Conservation (phyloP, 2,888 invertebrate genomes). For the Lottia gigantea region DNA sequence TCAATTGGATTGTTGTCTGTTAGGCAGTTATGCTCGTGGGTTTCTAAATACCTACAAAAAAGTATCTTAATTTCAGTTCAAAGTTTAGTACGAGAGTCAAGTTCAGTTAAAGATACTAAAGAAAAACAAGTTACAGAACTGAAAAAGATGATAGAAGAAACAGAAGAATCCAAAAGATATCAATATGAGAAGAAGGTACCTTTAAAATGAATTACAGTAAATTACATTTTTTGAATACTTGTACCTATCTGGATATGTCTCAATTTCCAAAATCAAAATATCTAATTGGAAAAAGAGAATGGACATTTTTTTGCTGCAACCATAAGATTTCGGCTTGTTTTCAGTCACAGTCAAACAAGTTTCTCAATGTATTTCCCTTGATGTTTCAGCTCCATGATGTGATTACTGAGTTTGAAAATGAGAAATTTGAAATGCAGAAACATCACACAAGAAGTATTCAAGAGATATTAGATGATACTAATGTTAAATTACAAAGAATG, state of each 20-base stretch:
- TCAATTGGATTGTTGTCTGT: too few relatives aligned
- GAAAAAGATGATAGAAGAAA: constrained; percentile 58
- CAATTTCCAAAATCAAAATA: not conserved
- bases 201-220: not conserved
- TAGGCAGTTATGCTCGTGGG: too few relatives aligned
- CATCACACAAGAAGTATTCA: constrained; percentile 66
- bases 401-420: constrained; percentile 63
- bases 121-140: constrained; percentile 62
- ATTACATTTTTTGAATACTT: not conserved
- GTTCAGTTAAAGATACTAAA: constrained; percentile 56
- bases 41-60: too few relatives aligned
- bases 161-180: constrained; percentile 49
- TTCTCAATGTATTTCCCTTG: too few relatives aligned
- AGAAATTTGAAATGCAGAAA: constrained; percentile 67
- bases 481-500: constrained; percentile 61
- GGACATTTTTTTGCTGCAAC: not conserved
- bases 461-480: constrained; percentile 66
- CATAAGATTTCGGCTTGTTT: not conserved
- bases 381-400: constrained; percentile 57
- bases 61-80: constrained; percentile 44
- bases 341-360: not conserved
- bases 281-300: not conserved
- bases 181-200: constrained; percentile 63
- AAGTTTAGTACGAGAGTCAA: constrained; percentile 57
- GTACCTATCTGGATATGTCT: not conserved